phyloP scores from a whole-genome alignment of 2,113 vertebrate species.

The Chaenocephalus aceratus region DNA sequence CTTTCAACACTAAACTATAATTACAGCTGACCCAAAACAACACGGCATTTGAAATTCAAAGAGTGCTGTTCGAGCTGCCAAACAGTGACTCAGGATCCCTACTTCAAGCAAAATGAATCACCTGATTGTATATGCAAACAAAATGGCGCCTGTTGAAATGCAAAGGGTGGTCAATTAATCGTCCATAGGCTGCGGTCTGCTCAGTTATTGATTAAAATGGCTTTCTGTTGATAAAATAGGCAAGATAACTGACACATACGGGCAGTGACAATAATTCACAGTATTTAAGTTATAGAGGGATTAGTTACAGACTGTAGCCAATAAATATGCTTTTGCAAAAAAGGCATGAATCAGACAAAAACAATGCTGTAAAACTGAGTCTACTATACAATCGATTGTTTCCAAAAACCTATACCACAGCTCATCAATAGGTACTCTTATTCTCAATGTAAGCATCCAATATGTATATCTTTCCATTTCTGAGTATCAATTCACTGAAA shows the following conservation, averaged over 20 bases:
- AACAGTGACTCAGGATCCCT: slow-evolving; percentile 49
- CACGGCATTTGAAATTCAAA: slow-evolving; percentile 61
- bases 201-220: slow-evolving; percentile 20
- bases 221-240: slow-evolving; percentile 20
- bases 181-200: slow-evolving; percentile 19
- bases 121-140: slow-evolving; percentile 57
- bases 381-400: neutral
- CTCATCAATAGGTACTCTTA: slow-evolving; percentile 16
- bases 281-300: neutral
- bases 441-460: neutral
- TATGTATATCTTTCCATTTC: slow-evolving; percentile 5
- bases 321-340: neutral
- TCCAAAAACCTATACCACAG: slow-evolving; percentile 1
- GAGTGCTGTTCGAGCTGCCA: slow-evolving; percentile 22
- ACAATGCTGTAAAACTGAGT: neutral
- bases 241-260: neutral
- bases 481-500: slow-evolving; percentile 1
- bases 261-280: neutral
- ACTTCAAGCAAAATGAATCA: slow-evolving; percentile 42
- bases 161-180: slow-evolving; percentile 43
- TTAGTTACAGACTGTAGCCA: neutral
- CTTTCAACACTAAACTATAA: slow-evolving; percentile 45
- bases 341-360: slow-evolving; percentile 9
- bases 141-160: slow-evolving; percentile 37
- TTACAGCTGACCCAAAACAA: slow-evolving; percentile 42